Base-by-base conservation (phyloP, 2,113 vertebrate species). In the Tetrao urogallus region DNA sequence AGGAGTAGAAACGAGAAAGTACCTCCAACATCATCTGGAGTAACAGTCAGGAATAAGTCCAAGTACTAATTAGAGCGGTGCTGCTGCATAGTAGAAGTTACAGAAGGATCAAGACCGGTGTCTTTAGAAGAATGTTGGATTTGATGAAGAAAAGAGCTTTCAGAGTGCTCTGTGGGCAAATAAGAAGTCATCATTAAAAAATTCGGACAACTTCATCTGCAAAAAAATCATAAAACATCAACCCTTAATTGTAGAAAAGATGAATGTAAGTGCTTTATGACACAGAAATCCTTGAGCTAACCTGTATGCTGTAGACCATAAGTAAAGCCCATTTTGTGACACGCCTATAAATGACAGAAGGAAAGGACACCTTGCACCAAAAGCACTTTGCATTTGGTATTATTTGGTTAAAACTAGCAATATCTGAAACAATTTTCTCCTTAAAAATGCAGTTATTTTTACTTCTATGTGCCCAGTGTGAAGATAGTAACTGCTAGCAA, bases 121-220 rank as follows among this genome's bases (percentile, higher is more conserved):
- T 86, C 76, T 92, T 92, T 43, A 92, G 36, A 80, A 92, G 20
- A 48, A 67, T 76, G 75, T 82, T 58, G 64, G 79, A 75, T 88
- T 63, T 32, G 72, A 6, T 45, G 73, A 93, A 88, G 74, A 74
- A 85, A 7, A 11, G 56, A 90, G 64, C 11, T 83, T 85, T 94
- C 6, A 74, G 54, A 80, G 22, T 34, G 40, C 32, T 88, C 2
- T 2, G 5, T 40, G 17, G 60, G 27, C 36, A 90, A 88, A 88
- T 83, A 92, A 61, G 86, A 94, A 86, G 73, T 77, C 40, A 70
- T 27, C 10, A 36, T 58, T 92, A 88, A 77, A 36, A 47, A 19
- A 50, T 50, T 85, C 54, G 47, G 12, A 75, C 43, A 54, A 48
- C 77, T 86, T 74, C 42, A 13, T 58, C 48, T 14, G 45, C 7